phyloP scores from a whole-genome alignment of 2,113 vertebrate genomes.

The Sturnira hondurensis region DNA sequence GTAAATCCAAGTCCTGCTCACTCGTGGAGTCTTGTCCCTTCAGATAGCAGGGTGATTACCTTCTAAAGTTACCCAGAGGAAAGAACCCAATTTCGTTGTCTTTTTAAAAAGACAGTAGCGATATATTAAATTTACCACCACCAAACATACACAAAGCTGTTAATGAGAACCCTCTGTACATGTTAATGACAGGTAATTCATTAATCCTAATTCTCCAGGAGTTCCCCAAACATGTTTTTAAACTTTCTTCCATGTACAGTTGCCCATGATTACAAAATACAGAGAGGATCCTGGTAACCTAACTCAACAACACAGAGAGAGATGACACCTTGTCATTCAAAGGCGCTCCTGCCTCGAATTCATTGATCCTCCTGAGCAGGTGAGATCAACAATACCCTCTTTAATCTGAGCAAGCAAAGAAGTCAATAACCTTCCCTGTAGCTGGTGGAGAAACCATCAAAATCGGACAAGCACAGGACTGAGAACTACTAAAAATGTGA shows the following conservation, averaged over 20 bases:
- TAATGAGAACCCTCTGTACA: background rate
- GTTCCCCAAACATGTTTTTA: background rate
- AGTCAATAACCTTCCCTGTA: background rate
- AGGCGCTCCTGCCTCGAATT: background rate
- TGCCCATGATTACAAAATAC: background rate
- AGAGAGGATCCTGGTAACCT: background rate
- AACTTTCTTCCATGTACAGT: background rate
- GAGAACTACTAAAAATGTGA: background rate
- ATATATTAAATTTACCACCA: background rate
- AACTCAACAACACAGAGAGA: background rate
- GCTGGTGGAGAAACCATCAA: background rate
- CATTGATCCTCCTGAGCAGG: background rate
- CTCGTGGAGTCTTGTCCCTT: background rate
- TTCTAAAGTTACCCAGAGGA: background rate
- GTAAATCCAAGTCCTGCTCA: background rate
- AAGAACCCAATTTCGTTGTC: background rate
- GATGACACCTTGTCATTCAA: background rate
- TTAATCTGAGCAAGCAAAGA: background rate
- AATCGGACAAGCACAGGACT: background rate
- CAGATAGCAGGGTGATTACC: background rate
- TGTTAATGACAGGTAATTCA: background rate
- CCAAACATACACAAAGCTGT: background rate
- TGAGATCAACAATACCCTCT: background rate
- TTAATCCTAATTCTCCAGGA: background rate
- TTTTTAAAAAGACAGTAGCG: background rate